Percentiles rank a stretch among this genome's conserved stretches.
These are phyloP conservation scores for Odocoileus hemionus DNA, from an alignment of 2,113 vertebrate genomes.

Conservation along the genomic window DNA sequence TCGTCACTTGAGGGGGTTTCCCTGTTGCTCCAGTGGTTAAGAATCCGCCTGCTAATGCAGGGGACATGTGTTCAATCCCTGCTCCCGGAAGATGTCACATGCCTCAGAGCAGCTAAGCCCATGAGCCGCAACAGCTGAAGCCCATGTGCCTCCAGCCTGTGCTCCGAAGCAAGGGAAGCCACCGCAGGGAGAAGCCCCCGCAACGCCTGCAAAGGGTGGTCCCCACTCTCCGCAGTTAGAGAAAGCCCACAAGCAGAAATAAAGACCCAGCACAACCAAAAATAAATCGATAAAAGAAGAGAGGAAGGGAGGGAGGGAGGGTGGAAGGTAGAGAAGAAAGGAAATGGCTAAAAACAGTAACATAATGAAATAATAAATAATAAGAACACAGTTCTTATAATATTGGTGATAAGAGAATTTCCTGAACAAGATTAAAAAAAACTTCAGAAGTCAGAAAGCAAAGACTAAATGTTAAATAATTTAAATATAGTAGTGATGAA, in stretches of 20 bases:
- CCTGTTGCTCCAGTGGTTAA: background rate
- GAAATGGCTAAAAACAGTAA: background rate
- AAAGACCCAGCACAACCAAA: background rate
- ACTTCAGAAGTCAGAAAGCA: background rate
- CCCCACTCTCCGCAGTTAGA: background rate
- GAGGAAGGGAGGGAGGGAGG: background rate
- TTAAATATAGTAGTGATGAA: background rate
- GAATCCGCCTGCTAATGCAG: background rate
- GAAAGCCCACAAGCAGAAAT: background rate
- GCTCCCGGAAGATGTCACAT: background rate
- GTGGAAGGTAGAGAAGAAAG: background rate
- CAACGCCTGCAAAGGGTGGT: rapidly evolving
- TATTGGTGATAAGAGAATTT: background rate
- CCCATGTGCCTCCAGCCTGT: background rate
- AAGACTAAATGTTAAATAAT: background rate
- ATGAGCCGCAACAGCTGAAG: rapidly evolving
- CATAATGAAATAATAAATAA: background rate
- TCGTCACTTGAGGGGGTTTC: background rate
- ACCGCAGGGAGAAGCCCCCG: background rate
- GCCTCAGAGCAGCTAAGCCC: background rate
- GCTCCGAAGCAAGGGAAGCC: background rate
- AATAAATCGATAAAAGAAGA: background rate
- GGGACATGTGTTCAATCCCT: background rate
- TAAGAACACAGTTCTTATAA: background rate
- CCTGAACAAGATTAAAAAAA: background rate